Evolutionary conservation across 2,888 invertebrate species (phyloP), one percentile per base, ranked within the genome.

Genomic region (Eupithecia abbreviata): DNA sequence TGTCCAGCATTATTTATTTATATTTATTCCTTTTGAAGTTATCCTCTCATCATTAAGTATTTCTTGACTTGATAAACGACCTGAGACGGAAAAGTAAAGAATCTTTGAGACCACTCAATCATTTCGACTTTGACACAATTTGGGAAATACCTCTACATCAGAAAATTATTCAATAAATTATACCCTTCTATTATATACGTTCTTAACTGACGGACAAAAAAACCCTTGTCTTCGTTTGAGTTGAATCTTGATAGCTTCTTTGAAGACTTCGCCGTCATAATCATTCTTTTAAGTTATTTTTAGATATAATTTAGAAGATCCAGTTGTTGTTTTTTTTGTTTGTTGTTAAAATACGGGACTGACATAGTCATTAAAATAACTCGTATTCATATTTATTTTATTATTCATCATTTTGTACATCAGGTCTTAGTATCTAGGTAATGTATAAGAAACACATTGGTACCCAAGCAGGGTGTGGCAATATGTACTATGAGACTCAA

Each of bases 61-160:
- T 58, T 62, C 4, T 30, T 30, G 62, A 30, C 62, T 62, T 62
- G 30, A 30, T 30, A 62, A 62, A n/a, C 7, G n/a, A 58, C 58
- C 58, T 30, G 30, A 62, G 9, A 58, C 4, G 12, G 30, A 62
- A 62, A 10, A 58, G 18, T 18, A 18, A 58, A 30, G 30, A 10
- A 62, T 62, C 30, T 30, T 62, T 62, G 30, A 62, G 62, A 62
- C 12, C 62, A 62, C 62, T 62, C 12, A 62, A 62, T 30, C 62
- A 62, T 62, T 30, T 30, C 4, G 62, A 62, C 62, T 62, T 30
- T 62, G 30, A 12, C 18, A 30, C 10, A 62, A 30, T 30, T 58
- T 58, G 18, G 7, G 55, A 58, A 58, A 62, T 62, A 30, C 30
- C 10, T 62, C 30, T 62, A 30, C 30, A 30, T 62, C 30, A 30